Evolutionary conservation across 2,113 vertebrate genomes (phyloP), one percentile per base, ranked within the genome.

Genomic region (Sminthopsis crassicaudata): DNA sequence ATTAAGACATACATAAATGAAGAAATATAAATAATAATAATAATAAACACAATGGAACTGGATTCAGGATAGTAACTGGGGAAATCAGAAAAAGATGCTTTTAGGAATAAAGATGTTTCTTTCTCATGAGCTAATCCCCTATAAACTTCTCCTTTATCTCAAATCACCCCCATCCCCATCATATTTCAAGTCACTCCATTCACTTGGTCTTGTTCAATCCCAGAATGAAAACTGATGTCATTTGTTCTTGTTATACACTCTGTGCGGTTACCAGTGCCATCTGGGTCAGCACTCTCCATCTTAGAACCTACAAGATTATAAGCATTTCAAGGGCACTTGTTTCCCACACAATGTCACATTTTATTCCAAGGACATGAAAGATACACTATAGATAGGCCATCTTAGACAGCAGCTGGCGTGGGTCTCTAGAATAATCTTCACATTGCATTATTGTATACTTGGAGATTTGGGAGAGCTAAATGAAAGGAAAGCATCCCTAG

Each of bases 131-230:
- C 90, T 27, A 2, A 8, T 6, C 48, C 46, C 90, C 36, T 91
- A 42, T 48, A 8, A 30, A 2, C 23, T 53, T 67, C 57, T 53
- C 25, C 53, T 3, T 30, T 0, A 16, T 22, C 93, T 16, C 89
- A 14, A 3, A 0, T 2, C 25, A 52, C 54, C 46, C 91, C 24
- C 1, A 67, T 51, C 23, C 89, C 24, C 36, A 46, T 2, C 25
- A 90, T 50, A 42, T 88, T 50, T 46, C 1, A 10, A 51, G 19
- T 1, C 7, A 1, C 51, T 26, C 0, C 0, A 0, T 6, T 57
- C 27, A 30, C 1, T 36, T 36, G 52, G 60, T 2, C 0, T 55
- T 2, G 0, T 36, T 90, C 55, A 90, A 52, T n/a, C 50, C 11
- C 54, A 84, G 19, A 19, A 84, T 84, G 7, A 84, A 84, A 84